Conservation (phyloP, 37 sponge, comb jelly and placozoan genomes). For the Petrosia ficiformis region DNA sequence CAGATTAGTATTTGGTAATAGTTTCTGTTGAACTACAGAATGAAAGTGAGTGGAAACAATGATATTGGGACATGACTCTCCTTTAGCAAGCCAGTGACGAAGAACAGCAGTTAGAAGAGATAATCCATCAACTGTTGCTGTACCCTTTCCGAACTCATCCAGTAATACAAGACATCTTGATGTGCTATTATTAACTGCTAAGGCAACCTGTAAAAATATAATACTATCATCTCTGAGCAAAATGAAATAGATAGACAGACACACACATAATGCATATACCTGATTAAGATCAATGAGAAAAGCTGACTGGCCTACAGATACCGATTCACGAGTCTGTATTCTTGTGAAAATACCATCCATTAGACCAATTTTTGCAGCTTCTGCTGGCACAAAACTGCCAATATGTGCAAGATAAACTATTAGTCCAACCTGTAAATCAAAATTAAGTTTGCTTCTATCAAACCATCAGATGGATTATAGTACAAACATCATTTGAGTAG, state of each 20-base stretch:
- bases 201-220: slow-evolving; percentile 47
- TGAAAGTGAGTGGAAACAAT: slow-evolving; percentile 97
- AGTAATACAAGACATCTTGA: slow-evolving; percentile 72
- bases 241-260: not conserved
- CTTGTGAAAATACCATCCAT: slow-evolving; percentile 92
- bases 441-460: too few relatives aligned
- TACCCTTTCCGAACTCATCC: slow-evolving; percentile 99
- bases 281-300: slow-evolving; percentile 97
- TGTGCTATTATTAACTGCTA: slow-evolving; percentile 60
- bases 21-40: slow-evolving; percentile 71
- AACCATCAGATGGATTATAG: too few relatives aligned
- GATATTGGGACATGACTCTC: slow-evolving; percentile 74
- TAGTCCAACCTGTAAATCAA: slow-evolving; percentile 74
- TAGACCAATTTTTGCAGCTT: slow-evolving; percentile 79
- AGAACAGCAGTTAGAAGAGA: slow-evolving; percentile 74
- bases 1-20: slow-evolving; percentile 67
- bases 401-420: slow-evolving; percentile 97
- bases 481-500: not conserved
- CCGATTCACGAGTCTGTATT: slow-evolving; percentile 87
- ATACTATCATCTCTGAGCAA: not conserved
- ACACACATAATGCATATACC: slow-evolving; percentile 34
- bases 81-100: slow-evolving; percentile 67
- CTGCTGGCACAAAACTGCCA: slow-evolving; percentile 95
- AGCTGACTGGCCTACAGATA: slow-evolving; percentile 89
- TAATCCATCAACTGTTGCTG: slow-evolving; percentile 93